Base-by-base conservation (phyloP, 2,888 invertebrate species). In the Acrocyrtus sp. region DNA sequence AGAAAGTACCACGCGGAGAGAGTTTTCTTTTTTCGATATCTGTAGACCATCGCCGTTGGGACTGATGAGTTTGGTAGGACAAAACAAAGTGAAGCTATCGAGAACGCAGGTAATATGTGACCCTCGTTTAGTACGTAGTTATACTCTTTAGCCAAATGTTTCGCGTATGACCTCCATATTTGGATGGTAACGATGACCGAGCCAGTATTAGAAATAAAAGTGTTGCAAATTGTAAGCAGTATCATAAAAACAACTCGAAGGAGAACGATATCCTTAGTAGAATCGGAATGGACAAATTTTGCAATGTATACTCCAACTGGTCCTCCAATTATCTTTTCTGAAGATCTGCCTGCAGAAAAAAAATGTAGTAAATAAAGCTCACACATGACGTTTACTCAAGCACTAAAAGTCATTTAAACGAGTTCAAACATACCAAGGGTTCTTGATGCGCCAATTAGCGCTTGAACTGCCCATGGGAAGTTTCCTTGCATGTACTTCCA, bases 401-500 rank as follows among this genome's bases (percentile, higher is more conserved):
- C n/a, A n/a, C n/a, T n/a, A n/a, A n/a, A n/a, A n/a, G n/a, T n/a
- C n/a, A n/a, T n/a, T n/a, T n/a, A n/a, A n/a, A n/a, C n/a, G n/a
- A n/a, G n/a, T n/a, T n/a, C n/a, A n/a, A n/a, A n/a, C n/a, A n/a
- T n/a, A n/a, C n/a, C n/a, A n/a, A n/a, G n/a, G n/a, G 12, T 34
- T 34, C 12, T 34, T 5, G 34, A 34, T 34, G 12, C 8, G 39
- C 47, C 21, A 47, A 17, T 47, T 47, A 47, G 21, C 47, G 47
- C n/a, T 24, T 45, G 2, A 10, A 69, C 26, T 19, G 50, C 48
- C 65, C 58, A 74, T 1, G 74, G 74, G 26, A 63, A 69, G 1
- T 45, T 12, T 15, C 17, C 21, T 39, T 74, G 74, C 6, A 69
- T 21, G 12, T 34, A 17, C 45, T 69, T 74, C 74, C 74, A 74